Evolutionary conservation across 1,140 invertebrate species (phyloP).

Genomic region (Berghia stephanieae): DNA sequence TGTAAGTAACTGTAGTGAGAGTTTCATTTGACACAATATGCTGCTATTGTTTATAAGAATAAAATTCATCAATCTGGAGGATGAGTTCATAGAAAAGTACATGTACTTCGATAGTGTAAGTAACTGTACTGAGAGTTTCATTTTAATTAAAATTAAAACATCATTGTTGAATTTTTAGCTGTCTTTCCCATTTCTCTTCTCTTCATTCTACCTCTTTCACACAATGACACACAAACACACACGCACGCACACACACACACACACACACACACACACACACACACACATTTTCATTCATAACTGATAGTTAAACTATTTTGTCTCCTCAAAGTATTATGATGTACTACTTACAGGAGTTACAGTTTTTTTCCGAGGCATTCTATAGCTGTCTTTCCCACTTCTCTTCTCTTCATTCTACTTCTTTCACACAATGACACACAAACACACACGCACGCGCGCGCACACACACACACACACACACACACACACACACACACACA

Average conservation of each 20-base stretch:
- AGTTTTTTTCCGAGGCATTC: conserved; percentile 12
- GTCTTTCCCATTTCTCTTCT: too few species aligned
- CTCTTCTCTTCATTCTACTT: background rate
- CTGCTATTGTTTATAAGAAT: background rate
- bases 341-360: background rate
- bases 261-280: conserved; percentile 10
- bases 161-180: too few species aligned
- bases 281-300: background rate
- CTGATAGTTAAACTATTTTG: background rate
- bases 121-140: background rate
- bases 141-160: background rate
- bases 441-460: background rate
- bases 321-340: background rate
- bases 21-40: background rate
- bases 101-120: background rate
- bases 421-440: background rate
- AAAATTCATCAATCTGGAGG: background rate
- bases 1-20: background rate
- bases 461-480: background rate
- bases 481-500: background rate
- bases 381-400: too few species aligned
- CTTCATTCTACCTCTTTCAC: background rate
- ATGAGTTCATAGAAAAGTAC: background rate
- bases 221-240: background rate
- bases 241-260: background rate